A percentile compares a stretch with the other conserved stretches of the same genome.
Evolutionary conservation across 2,113 vertebrate genomes (phyloP).

Genomic region (Equus quagga): DNA sequence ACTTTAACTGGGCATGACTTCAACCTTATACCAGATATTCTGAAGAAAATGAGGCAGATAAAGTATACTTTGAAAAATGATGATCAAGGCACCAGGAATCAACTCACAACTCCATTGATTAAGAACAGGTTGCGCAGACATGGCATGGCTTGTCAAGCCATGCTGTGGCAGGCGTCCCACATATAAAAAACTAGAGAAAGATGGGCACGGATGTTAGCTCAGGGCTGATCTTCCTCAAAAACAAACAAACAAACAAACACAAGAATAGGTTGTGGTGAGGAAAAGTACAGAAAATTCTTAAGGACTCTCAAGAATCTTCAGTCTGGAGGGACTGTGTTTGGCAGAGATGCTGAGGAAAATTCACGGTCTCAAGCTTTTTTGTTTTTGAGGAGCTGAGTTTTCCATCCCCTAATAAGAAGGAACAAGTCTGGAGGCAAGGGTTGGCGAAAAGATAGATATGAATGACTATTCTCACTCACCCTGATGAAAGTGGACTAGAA

Average conservation of each 20-base stretch:
- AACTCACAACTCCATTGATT: not conserved
- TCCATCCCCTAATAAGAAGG: accelerated
- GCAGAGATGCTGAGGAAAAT: not conserved
- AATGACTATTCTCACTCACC: not conserved
- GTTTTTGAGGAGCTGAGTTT: not conserved
- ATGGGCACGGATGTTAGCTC: too few species aligned
- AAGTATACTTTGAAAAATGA: not conserved
- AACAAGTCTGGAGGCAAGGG: not conserved
- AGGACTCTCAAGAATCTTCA: not conserved
- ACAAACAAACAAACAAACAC: too few species aligned
- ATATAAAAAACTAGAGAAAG: too few species aligned
- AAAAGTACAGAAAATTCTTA: not conserved
- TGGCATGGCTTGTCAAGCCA: too few species aligned
- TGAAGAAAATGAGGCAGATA: not conserved
- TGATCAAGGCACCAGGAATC: not conserved
- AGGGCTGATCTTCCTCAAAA: too few species aligned
- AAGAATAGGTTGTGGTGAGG: not conserved
- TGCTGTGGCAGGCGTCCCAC: too few species aligned
- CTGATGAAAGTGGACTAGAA: not conserved
- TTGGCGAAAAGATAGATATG: not conserved
- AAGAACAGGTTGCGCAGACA: not conserved
- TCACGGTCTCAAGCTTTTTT: too few species aligned
- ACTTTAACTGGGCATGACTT: not conserved
- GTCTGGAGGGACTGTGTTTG: not conserved
- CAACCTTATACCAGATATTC: not conserved